Base-by-base conservation (phyloP, 2,113 vertebrate genomes). In the Pseudonaja textilis region DNA sequence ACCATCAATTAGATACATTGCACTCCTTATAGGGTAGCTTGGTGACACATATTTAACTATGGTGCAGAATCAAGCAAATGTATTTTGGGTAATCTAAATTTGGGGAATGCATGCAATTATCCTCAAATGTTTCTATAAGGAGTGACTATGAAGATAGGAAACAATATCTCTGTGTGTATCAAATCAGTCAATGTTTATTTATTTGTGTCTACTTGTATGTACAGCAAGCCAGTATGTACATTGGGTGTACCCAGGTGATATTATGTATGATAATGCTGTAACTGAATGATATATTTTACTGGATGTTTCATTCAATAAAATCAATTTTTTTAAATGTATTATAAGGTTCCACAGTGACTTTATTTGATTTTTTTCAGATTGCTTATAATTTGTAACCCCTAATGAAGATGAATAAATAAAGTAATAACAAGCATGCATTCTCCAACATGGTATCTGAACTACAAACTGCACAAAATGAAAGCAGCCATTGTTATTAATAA, bases 271-370 rank as follows among this genome's bases (percentile, higher is more conserved):
- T 74, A 59, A 92, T 89, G 87, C 94, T 93, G 54, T 94, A 95
- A 93, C 45, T 45, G 5, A 90, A 95, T 96, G 69, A 34, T 94
- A 93, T 95, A 94, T 93, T 94, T 86, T 87, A 4, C 52, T 42
- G 74, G 55, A 91, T 95, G 91, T 90, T 95, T 59, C 89, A 94
- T 95, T 97, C 96, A 97, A 96, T 97, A 97, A 97, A 97, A 93
- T 94, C 52, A 97, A 92, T 96, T 97, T 92, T 97, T 92, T 97
- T 96, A 87, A 93, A 95, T 96, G 94, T 0, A 91, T 96, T 93
- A 87, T 91, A 93, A 85, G 11, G 26, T 94, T 89, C 61, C 8
- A 4, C 23, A 7, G 16, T 10, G 8, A 18, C 25, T 88, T 86
- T 57, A 88, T 90, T 14, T 85, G n/a, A 12, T 87, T 87, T 0